Conservation (phyloP, 1,140 invertebrate genomes). For the Bombus soroeensis region DNA sequence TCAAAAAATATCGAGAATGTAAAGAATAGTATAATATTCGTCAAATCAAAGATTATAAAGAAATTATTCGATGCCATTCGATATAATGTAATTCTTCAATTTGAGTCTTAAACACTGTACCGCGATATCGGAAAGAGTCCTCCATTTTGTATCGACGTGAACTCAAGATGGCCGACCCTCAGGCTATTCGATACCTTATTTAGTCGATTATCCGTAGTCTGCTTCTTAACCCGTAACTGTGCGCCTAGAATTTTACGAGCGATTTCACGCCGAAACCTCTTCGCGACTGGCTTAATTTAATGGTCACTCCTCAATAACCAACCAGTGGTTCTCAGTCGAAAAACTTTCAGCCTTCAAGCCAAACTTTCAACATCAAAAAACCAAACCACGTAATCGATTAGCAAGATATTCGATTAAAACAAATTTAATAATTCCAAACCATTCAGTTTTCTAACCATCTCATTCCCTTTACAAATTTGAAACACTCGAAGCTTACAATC, state of each 20-base stretch:
- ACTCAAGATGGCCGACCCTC: not conserved
- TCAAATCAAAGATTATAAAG: too few relatives aligned
- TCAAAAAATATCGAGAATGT: too few relatives aligned
- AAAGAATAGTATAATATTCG: too few relatives aligned
- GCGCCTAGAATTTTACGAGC: constrained; percentile 5
- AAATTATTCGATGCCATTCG: too few relatives aligned
- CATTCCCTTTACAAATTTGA: too few relatives aligned
- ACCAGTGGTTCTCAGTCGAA: not conserved
- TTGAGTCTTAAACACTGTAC: not conserved
- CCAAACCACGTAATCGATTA: too few relatives aligned
- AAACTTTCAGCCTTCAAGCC: not conserved
- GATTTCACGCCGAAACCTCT: not conserved
- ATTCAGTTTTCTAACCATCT: too few relatives aligned
- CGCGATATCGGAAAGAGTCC: not conserved
- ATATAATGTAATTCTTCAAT: not conserved
- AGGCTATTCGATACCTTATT: not conserved
- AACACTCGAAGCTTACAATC: too few relatives aligned
- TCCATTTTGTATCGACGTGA: not conserved
- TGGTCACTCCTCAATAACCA: not conserved
- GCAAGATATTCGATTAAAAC: too few relatives aligned
- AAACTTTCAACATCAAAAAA: not conserved
- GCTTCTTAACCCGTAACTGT: constrained; percentile 32
- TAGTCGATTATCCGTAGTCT: not conserved
- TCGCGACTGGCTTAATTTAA: not conserved
- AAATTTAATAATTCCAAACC: too few relatives aligned